Evolutionary conservation across 2,888 invertebrate species (phyloP).

Genomic region (Ochropleura plecta): DNA sequence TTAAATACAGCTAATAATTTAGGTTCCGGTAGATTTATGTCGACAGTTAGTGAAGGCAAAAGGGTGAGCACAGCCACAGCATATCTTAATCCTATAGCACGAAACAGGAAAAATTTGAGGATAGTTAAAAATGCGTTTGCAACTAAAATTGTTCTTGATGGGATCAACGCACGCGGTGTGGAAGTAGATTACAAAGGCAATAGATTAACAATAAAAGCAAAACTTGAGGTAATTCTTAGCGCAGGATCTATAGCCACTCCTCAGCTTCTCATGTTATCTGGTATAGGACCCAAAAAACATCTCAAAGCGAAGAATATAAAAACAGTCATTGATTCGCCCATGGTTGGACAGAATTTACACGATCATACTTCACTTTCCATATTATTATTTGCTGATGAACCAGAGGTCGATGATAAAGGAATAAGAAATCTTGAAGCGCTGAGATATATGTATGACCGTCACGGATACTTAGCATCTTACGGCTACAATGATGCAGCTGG

Average conservation of each 20-base stretch:
- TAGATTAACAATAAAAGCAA: slow-evolving; percentile 32
- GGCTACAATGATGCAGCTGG: neutral
- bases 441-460: slow-evolving; percentile 49
- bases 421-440: slow-evolving; percentile 32
- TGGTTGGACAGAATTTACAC: slow-evolving; percentile 60
- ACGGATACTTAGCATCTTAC: slow-evolving; percentile 39
- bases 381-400: slow-evolving; percentile 32
- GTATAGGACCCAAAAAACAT: slow-evolving; percentile 57
- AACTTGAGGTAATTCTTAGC: slow-evolving; percentile 56
- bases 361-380: slow-evolving; percentile 48
- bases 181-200: slow-evolving; percentile 36
- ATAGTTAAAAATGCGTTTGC: slow-evolving; percentile 50
- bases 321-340: slow-evolving; percentile 45
- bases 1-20: slow-evolving; percentile 48
- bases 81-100: slow-evolving; percentile 47
- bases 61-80: slow-evolving; percentile 44
- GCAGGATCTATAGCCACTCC: slow-evolving; percentile 55
- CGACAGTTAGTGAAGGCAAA: slow-evolving; percentile 39
- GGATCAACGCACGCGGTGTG: slow-evolving; percentile 38
- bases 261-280: slow-evolving; percentile 61
- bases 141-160: slow-evolving; percentile 43
- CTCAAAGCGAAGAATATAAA: slow-evolving; percentile 36
- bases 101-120: slow-evolving; percentile 48
- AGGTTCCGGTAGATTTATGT: slow-evolving; percentile 35
- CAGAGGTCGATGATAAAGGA: neutral